phyloP scores from a whole-genome alignment of 2,888 invertebrate genomes.

The Strigamia crassipes region DNA sequence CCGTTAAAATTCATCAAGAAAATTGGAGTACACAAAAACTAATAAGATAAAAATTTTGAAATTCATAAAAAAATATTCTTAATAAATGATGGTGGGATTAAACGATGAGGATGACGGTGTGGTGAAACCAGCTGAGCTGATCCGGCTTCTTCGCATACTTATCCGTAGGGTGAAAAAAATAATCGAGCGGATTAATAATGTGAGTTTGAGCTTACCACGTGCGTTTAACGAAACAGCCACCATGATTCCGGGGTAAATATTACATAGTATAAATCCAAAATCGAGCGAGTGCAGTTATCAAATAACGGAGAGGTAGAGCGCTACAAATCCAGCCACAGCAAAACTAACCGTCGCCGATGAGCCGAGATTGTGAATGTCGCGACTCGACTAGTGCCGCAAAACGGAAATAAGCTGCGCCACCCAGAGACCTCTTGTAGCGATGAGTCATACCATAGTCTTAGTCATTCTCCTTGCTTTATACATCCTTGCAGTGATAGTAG shows the following conservation, averaged over 20 bases:
- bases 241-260: background rate
- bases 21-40: background rate
- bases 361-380: background rate
- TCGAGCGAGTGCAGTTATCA: background rate
- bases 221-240: background rate
- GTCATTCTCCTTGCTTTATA: background rate
- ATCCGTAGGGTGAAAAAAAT: background rate
- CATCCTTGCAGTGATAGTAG: background rate
- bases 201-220: background rate
- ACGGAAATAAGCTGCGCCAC: slow-evolving; percentile 6
- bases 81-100: background rate
- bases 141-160: slow-evolving; percentile 10
- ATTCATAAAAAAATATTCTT: background rate
- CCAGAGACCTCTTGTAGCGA: slow-evolving; percentile 2
- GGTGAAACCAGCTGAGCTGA: slow-evolving; percentile 17
- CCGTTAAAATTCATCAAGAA: background rate
- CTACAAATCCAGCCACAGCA: slow-evolving; percentile 14
- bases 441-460: background rate
- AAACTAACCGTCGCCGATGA: background rate
- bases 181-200: background rate
- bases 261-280: slow-evolving; percentile 19
- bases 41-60: background rate
- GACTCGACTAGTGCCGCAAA: slow-evolving; percentile 12
- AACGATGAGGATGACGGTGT: background rate
- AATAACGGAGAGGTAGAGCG: background rate